A percentile compares a stretch with the other conserved stretches of the same genome.
phyloP scores from a whole-genome alignment of 2,797 vertebrate genomes.

The Takifugu rubripes region DNA sequence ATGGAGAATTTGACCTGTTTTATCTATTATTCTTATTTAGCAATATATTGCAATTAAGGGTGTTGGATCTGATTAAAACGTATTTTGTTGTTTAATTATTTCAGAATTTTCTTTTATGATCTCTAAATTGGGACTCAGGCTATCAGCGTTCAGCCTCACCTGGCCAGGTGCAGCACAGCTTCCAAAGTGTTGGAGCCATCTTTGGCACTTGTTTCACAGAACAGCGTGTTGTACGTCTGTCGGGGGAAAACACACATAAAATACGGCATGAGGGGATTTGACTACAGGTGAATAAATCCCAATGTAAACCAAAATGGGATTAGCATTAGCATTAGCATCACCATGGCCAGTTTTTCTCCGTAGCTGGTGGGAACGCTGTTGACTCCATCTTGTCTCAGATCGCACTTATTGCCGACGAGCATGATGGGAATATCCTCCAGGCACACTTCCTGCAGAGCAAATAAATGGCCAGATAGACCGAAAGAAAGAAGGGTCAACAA shows the following conservation, averaged over 20 bases:
- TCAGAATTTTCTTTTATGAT: too few relatives aligned
- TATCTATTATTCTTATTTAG: too few relatives aligned
- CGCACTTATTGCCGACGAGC: slow-evolving; percentile 95
- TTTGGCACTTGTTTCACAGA: slow-evolving; percentile 83
- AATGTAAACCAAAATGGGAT: background rate
- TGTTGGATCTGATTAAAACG: too few relatives aligned
- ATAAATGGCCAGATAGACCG: background rate
- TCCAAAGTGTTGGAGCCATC: slow-evolving; percentile 92
- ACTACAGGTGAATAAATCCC: too few relatives aligned
- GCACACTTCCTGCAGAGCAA: slow-evolving; percentile 80
- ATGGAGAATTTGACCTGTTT: too few relatives aligned
- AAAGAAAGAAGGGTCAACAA: background rate
- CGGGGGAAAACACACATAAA: slow-evolving; percentile 14
- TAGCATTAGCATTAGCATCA: slow-evolving; percentile 52
- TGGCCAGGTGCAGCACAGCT: slow-evolving; percentile 93
- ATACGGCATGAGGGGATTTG: background rate
- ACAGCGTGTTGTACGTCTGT: slow-evolving; percentile 73
- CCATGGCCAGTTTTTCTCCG: slow-evolving; percentile 96
- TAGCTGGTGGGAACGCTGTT: slow-evolving; percentile 82
- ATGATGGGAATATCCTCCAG: slow-evolving; percentile 89
- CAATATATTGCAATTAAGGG: too few relatives aligned
- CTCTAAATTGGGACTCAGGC: too few relatives aligned
- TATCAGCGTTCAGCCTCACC: slow-evolving; percentile 69
- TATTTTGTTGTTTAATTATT: too few relatives aligned
- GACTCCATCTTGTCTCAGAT: slow-evolving; percentile 78